Percentiles rank a stretch among this genome's conserved stretches.
Conservation (phyloP, 2,888 invertebrate genomes). For the Leuctra nigra region DNA sequence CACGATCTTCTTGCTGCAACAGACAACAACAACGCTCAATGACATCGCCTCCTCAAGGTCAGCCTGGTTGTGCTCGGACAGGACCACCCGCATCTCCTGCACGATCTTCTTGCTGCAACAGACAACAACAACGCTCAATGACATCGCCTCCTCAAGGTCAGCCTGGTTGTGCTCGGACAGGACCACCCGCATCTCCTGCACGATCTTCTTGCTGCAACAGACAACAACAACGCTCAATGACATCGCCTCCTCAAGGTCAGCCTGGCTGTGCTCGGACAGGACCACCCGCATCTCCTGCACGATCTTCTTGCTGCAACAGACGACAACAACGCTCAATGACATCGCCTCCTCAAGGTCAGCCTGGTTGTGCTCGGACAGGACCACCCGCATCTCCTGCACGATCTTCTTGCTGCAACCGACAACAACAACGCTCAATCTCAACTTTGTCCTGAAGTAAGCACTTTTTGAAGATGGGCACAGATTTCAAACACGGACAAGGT, state of each 20-base stretch:
- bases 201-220: constrained; percentile 5
- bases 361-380: too few relatives aligned
- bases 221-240: constrained; percentile 26
- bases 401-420: too few relatives aligned
- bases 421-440: too few relatives aligned
- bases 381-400: too few relatives aligned
- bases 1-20: too few relatives aligned
- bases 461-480: too few relatives aligned
- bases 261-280: constrained; percentile 32
- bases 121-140: constrained; percentile 25
- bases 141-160: constrained; percentile 26
- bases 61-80: constrained; percentile 32
- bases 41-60: constrained; percentile 27
- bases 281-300: constrained; percentile 28
- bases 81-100: constrained; percentile 28
- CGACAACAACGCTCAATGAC: too few relatives aligned
- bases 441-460: too few relatives aligned
- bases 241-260: constrained; percentile 26
- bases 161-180: constrained; percentile 33
- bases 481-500: too few relatives aligned
- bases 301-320: constrained; percentile 32
- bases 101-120: constrained; percentile 7
- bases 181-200: constrained; percentile 28
- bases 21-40: too few relatives aligned
- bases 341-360: too few relatives aligned